Conservation (phyloP, 2,888 invertebrate species). For the Scrobipalpa atriplicella region DNA sequence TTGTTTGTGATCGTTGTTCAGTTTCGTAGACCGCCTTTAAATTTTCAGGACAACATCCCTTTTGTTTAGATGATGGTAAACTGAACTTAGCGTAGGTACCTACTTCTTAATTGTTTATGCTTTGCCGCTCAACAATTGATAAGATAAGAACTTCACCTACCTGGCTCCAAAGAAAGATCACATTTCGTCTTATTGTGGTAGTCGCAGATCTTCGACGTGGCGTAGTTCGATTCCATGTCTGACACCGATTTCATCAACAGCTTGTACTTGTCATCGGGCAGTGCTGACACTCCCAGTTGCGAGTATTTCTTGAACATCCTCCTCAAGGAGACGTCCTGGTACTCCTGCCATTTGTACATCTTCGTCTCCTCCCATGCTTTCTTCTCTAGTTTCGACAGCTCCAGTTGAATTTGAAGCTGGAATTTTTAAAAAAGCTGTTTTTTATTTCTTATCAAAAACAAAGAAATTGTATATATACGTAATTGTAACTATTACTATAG, state of each 20-base stretch:
- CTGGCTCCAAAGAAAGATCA: conserved; percentile 88
- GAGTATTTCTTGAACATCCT: conserved; percentile 90
- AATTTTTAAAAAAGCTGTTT: neutral
- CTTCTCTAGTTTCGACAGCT: conserved; percentile 81
- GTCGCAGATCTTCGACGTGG: conserved; percentile 90
- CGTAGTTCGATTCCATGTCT: conserved; percentile 89
- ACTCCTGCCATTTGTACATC: conserved; percentile 88
- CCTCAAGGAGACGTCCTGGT: conserved; percentile 85
- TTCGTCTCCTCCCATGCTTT: conserved; percentile 85
- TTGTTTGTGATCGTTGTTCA: no score
- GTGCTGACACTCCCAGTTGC: conserved; percentile 87
- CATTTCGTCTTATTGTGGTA: conserved; percentile 85
- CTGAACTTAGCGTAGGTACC: no score
- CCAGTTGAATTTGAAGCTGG: conserved; percentile 70
- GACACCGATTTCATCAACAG: conserved; percentile 84
- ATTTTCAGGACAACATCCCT: no score
- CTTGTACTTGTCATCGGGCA: conserved; percentile 86
- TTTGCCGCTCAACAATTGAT: no score
- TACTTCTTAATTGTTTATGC: no score
- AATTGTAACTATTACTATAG: no score
- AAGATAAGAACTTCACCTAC: conserved; percentile 69
- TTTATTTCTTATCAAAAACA: neutral
- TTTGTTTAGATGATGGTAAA: no score
- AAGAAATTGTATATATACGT: no score
- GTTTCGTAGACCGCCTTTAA: no score